Evolutionary conservation across 53 echinoderm and acorn worm genomes (phyloP).

Genomic region (Stichopus horrens): DNA sequence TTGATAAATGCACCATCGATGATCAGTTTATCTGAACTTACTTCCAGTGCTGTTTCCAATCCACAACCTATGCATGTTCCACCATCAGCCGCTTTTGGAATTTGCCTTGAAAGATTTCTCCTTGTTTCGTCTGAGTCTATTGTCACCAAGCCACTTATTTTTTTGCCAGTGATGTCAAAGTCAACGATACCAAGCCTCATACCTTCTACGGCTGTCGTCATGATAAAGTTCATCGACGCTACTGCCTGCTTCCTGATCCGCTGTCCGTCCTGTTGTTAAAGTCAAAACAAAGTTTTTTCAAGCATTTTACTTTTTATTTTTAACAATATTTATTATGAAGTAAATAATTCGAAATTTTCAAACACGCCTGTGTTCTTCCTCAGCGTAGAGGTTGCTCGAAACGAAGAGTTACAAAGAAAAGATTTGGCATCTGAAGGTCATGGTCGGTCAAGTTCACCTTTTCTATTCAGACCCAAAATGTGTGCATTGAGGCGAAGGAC

Average conservation of each 20-base stretch:
- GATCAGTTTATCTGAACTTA: neutral
- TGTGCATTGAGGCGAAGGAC: too few species aligned
- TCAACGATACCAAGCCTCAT: slow-evolving; percentile 66
- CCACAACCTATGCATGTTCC: slow-evolving; percentile 73
- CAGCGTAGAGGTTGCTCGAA: too few species aligned
- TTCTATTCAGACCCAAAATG: too few species aligned
- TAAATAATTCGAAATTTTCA: too few species aligned
- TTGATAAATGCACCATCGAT: too few species aligned
- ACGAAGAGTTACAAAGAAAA: too few species aligned
- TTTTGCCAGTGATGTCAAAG: slow-evolving; percentile 1
- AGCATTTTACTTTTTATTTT: too few species aligned
- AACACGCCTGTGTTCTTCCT: too few species aligned
- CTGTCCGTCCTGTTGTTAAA: slow-evolving; percentile 13
- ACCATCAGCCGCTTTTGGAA: slow-evolving; percentile 47
- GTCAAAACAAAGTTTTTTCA: neutral
- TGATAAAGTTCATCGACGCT: slow-evolving; percentile 59
- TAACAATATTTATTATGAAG: too few species aligned
- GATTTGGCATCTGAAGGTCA: too few species aligned
- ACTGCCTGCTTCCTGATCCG: slow-evolving; percentile 44
- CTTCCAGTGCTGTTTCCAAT: slow-evolving; percentile 55
- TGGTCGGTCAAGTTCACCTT: too few species aligned
- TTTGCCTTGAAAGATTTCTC: slow-evolving; percentile 1
- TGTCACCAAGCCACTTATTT: slow-evolving; percentile 17
- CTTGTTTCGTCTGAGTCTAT: slow-evolving; percentile 46
- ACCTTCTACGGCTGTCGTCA: slow-evolving; percentile 56